Base-by-base conservation (phyloP, 2,888 invertebrate genomes). In the Nysson spinosus region DNA sequence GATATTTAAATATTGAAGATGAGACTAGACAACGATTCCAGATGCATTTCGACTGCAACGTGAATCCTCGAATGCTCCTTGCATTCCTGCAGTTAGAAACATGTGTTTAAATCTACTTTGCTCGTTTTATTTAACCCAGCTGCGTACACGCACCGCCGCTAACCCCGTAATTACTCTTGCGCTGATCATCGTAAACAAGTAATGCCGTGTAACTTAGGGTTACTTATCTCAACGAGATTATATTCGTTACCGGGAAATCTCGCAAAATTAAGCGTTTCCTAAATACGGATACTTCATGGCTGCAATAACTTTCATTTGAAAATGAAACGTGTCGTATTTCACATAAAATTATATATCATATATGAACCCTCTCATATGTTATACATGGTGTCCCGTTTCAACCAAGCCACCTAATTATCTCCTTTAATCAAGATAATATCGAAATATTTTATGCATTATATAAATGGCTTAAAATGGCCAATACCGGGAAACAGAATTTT, bases 161-260 rank as follows among this genome's bases (percentile, higher is more conserved):
- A 20, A 40, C 32, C 44, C 58, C 46, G 14, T 28, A 40, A 58
- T 62, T 58, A 58, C 44, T 11, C 9, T 28, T 47, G n/a, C 35
- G 44, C 26, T 39, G 17, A 28, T 51, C 44, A 28, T 44, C 35
- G 7, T 11, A 47, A 32, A 30, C n/a, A 20, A 37, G 49, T 44
- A 19, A 43, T n/a, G 30, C 43, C 37, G 32, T 19, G 49, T 57
- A 34, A 16, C 9, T 35, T 16, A 35, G 9, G 3, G 35, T 35
- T 35, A 7, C 9, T 35, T 3, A 35, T 35, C 16, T 9, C 1
- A 6, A 9, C 12, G 7, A 35, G 14, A 14, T 16, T 35, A 35
- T 14, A 14, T 35, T 16, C 3, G 5, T 14, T 30, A 9, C n/a
- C 30, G 4, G 11, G n/a, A 30, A 30, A n/a, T n/a, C n/a, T n/a